phyloP scores from a whole-genome alignment of 2,888 invertebrate species.

The Tridacna crocea region DNA sequence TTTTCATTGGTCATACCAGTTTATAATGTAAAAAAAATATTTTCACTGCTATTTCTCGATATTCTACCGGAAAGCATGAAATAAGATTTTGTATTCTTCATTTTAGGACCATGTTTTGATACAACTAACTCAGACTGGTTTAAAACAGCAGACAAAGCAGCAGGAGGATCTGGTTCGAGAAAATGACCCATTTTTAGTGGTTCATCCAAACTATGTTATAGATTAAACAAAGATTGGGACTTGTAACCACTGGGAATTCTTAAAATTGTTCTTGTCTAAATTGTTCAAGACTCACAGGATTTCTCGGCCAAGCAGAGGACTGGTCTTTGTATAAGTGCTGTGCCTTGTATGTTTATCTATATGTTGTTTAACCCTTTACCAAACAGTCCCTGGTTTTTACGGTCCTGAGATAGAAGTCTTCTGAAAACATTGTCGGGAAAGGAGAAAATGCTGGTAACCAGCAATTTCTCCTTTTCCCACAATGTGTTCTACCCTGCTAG shows the following conservation, averaged over 20 bases:
- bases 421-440: not conserved
- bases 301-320: no score
- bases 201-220: conserved; percentile 97
- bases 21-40: no score
- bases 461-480: not conserved
- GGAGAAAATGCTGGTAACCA: not conserved
- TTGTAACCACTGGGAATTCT: no score
- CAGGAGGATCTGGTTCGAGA: conserved; percentile 82
- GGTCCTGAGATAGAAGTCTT: not conserved
- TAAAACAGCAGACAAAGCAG: conserved; percentile 86
- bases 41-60: no score
- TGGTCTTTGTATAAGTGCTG: no score
- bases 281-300: no score
- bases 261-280: no score
- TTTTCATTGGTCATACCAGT: no score
- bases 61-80: no score
- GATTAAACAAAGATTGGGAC: conserved; percentile 84
- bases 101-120: conserved; percentile 93
- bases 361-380: no score
- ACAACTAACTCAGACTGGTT: conserved; percentile 88
- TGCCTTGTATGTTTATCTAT: no score
- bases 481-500: no score
- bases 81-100: not conserved
- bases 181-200: conserved; percentile 94
- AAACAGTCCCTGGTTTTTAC: not conserved